A percentile compares a stretch with the other conserved stretches of the same genome.
Conservation (phyloP, 2,797 vertebrate species). For the Limosa lapponica region DNA sequence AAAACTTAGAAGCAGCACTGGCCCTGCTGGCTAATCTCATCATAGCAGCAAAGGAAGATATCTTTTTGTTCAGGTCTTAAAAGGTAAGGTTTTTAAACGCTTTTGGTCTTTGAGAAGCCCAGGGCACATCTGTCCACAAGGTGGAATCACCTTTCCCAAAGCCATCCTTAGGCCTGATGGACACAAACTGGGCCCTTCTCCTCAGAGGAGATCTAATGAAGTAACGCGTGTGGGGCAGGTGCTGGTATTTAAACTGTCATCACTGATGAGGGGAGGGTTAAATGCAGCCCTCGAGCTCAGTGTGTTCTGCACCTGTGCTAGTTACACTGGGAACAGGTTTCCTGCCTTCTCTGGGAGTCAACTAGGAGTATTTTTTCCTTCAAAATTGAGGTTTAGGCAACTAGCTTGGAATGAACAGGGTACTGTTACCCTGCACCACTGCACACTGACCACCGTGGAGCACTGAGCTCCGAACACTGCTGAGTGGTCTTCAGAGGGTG, state of each 20-base stretch:
- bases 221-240: neutral
- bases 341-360: neutral
- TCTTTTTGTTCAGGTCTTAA: neutral
- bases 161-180: neutral
- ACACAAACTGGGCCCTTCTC: neutral
- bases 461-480: accelerated
- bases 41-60: neutral
- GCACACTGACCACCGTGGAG: neutral
- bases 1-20: neutral
- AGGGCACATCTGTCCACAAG: neutral
- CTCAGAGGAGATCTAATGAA: neutral
- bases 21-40: neutral
- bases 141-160: neutral
- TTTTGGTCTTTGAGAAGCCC: neutral
- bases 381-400: neutral
- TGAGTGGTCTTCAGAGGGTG: neutral
- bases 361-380: neutral
- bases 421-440: neutral
- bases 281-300: neutral
- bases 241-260: neutral
- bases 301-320: neutral
- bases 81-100: neutral
- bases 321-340: neutral
- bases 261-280: neutral
- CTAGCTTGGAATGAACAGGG: neutral